These are phyloP conservation scores for Sepiola atlantica DNA, from an alignment of 2,888 invertebrate species.

Conservation along the genomic window DNA sequence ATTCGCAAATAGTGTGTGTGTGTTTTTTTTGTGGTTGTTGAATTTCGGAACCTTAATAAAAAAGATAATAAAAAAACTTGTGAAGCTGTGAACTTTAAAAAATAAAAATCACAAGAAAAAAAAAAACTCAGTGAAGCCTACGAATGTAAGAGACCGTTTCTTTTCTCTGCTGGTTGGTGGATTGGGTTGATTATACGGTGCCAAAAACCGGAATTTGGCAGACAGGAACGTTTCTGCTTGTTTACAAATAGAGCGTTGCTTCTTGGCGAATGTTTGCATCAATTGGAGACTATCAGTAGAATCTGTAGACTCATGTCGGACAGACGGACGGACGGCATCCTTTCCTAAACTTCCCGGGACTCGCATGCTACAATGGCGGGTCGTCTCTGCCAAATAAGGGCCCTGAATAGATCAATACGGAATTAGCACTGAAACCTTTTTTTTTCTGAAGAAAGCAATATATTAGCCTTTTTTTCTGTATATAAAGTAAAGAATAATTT, in stretches of 20 bases:
- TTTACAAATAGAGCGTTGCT: not conserved
- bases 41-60: not conserved
- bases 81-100: not conserved
- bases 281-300: not conserved
- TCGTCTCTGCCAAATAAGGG: not conserved
- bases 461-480: no score
- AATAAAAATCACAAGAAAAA: not conserved
- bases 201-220: conserved; percentile 20
- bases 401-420: not conserved
- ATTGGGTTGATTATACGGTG: not conserved
- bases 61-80: not conserved
- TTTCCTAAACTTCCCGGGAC: not conserved
- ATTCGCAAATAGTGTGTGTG: not conserved
- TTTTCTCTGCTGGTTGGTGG: not conserved
- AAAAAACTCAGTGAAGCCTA: not conserved
- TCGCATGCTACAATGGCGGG: not conserved
- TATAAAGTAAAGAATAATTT: no score
- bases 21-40: not conserved
- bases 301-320: conserved; percentile 32
- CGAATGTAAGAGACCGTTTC: not conserved
- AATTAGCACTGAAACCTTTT: not conserved
- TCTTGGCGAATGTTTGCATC: conserved; percentile 10
- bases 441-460: not conserved
- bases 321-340: conserved; percentile 32
- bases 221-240: not conserved